phyloP scores from a whole-genome alignment of 2,888 invertebrate genomes.

The Julus scandinavius region DNA sequence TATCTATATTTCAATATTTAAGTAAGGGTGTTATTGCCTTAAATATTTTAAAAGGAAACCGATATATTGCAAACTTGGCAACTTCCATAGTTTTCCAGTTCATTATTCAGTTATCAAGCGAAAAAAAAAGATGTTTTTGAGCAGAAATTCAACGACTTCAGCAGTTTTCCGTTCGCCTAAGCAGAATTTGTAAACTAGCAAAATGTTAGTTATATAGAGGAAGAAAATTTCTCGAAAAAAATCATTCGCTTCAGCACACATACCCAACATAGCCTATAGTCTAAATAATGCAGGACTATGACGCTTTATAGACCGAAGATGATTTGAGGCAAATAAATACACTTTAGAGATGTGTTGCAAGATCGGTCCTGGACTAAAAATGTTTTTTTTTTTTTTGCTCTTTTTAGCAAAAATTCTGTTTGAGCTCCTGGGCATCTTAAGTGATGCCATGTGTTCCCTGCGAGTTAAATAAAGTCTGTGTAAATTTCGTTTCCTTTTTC shows the following conservation, averaged over 20 bases:
- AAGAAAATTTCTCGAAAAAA: not conserved
- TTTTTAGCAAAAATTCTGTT: constrained; percentile 1
- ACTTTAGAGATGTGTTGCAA: not conserved
- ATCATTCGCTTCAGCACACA: constrained; percentile 4
- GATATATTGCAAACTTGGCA: not conserved
- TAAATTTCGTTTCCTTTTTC: constrained; percentile 48
- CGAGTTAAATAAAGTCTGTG: constrained; percentile 41
- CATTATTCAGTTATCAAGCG: not conserved
- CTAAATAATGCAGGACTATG: constrained; percentile 21
- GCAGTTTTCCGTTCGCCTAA: not conserved
- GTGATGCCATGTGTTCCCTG: constrained; percentile 41
- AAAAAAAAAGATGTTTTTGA: not conserved
- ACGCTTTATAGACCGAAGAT: not conserved
- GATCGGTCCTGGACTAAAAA: not conserved
- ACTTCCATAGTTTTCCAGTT: not conserved
- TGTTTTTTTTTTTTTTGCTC: not conserved
- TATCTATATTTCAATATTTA: too few species aligned
- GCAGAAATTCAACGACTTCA: not conserved
- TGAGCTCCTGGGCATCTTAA: constrained; percentile 41
- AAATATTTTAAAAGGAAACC: too few species aligned
- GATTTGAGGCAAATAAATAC: constrained; percentile 11
- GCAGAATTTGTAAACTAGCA: not conserved
- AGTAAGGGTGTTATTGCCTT: too few species aligned
- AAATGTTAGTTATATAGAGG: not conserved
- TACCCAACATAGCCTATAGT: not conserved